These are phyloP conservation scores for Sebastes miniatus DNA, from an alignment of 2,797 vertebrate species.

Conservation along the genomic window DNA sequence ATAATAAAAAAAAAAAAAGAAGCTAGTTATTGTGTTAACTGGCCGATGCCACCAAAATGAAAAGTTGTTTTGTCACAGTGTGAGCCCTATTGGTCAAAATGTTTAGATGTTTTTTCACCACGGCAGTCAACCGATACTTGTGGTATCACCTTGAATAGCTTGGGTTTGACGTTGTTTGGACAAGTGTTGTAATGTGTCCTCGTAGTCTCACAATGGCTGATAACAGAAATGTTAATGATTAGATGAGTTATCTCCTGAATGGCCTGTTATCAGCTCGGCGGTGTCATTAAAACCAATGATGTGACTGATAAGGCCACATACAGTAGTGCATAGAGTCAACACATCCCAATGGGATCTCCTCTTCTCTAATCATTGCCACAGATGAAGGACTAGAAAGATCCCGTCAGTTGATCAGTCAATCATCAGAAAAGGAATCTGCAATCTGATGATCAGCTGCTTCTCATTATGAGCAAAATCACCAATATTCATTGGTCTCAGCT, in stretches of 20 bases:
- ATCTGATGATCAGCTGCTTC: background rate
- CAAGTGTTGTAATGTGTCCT: no score
- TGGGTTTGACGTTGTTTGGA: no score
- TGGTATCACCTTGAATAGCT: no score
- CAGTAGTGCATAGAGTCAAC: background rate
- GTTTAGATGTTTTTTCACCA: no score
- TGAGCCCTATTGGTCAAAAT: no score
- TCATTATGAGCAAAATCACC: background rate
- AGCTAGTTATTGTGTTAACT: no score
- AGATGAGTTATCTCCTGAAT: slow-evolving; percentile 38
- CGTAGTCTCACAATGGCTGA: background rate
- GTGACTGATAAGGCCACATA: slow-evolving; percentile 21
- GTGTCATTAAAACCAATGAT: slow-evolving; percentile 1
- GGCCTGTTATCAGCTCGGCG: slow-evolving; percentile 6
- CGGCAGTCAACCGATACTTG: no score
- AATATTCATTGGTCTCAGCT: background rate
- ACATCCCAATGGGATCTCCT: background rate
- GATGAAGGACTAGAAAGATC: no score
- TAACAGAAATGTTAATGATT: slow-evolving; percentile 29
- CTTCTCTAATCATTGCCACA: no score
- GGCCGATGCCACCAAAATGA: no score
- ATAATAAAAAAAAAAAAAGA: no score
- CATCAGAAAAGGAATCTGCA: background rate
- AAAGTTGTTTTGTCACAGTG: no score
- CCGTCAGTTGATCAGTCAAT: background rate